Conservation (phyloP, 2,888 invertebrate genomes). For the Drosophila lutescens region DNA sequence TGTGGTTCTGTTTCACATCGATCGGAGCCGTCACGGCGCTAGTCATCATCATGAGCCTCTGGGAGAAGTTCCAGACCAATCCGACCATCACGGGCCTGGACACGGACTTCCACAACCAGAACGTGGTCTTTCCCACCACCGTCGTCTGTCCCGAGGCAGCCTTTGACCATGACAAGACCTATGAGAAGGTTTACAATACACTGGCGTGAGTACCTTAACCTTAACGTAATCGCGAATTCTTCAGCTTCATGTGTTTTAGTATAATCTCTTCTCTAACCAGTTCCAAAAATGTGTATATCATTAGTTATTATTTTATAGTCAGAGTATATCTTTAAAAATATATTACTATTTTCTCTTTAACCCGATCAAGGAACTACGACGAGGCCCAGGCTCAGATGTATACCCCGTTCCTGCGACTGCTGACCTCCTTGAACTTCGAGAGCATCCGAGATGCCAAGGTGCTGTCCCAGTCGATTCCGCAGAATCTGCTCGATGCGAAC, state of each 20-base stretch:
- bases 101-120: conserved; percentile 92
- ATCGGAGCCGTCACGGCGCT: conserved; percentile 89
- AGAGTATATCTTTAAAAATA: no score
- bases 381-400: conserved; percentile 59
- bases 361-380: conserved; percentile 65
- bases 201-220: conserved; percentile 70
- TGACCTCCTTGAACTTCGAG: conserved; percentile 84
- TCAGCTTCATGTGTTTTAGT: no score
- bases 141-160: conserved; percentile 87
- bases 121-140: conserved; percentile 90
- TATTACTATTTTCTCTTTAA: neutral
- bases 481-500: conserved; percentile 60
- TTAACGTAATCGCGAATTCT: neutral
- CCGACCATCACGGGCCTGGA: conserved; percentile 92
- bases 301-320: no score
- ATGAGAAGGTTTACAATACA: conserved; percentile 72
- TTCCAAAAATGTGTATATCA: no score
- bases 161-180: conserved; percentile 85
- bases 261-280: no score
- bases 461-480: conserved; percentile 62
- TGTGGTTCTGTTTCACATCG: conserved; percentile 91
- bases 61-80: conserved; percentile 93
- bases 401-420: conserved; percentile 81
- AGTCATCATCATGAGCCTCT: conserved; percentile 90
- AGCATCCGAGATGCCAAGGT: conserved; percentile 78